Evolutionary conservation across 2,888 invertebrate genomes (phyloP), one percentile per base, ranked within the genome.

Genomic region (Tenodera sinensis): DNA sequence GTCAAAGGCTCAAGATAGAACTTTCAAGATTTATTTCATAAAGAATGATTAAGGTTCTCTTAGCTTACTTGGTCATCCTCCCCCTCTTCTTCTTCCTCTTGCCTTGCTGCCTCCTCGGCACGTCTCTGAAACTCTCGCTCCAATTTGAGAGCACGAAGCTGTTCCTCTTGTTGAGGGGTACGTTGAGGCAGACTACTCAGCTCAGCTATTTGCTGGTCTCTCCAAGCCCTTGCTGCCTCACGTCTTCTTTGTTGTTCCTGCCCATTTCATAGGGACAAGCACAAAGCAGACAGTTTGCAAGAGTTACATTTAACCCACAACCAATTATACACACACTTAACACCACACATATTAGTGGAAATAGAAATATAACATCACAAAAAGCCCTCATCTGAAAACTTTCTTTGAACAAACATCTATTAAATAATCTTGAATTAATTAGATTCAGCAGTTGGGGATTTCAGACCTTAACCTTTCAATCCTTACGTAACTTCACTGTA

Each of bases 121-220:
- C 99, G 95, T 87, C 98, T 95, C 93, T 99, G 98, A 93, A 99
- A 99, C 93, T 99, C 99, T 90, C 97, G 95, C 93, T 99, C 99
- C n/a, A 99, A 94, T 91, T 97, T 96, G 89, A 99, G 94, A n/a
- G 98, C 96, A 89, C 98, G 95, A 28, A 98, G 93, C 92, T 98
- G 97, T 92, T 98, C 98, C 91, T 97, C 98, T 93, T 98, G 98
- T 91, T 97, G 97, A 0, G 96, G 94, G 4, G 96, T 95, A 89
- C 98, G 95, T 88, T 95, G 94, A 28, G 96, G 95, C 90, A 97
- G 92, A 1, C 95, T 94, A 91, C 97, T 95, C 88, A 99, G 94
- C 91, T 98, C 97, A 0, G 95, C 94, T 90, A 98, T 98, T 92
- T 98, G 97, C 92, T 97, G 97, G 92, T 98, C 98, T 88, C 98